Conservation (phyloP, 2,797 vertebrate genomes). For the Lophius americanus region DNA sequence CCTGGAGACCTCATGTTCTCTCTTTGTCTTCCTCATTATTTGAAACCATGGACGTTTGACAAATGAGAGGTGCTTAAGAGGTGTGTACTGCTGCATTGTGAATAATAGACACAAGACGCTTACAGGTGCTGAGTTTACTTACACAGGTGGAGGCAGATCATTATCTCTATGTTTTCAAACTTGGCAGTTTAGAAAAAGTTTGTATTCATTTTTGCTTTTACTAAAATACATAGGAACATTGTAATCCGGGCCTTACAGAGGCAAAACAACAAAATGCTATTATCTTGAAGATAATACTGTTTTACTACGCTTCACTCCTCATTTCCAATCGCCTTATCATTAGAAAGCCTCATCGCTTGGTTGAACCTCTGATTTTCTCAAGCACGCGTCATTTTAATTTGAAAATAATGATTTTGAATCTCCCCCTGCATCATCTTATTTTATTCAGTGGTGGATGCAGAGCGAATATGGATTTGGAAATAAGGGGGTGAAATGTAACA, state of each 20-base stretch:
- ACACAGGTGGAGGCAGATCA: neutral
- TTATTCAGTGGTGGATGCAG: neutral
- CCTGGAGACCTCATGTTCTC: conserved; percentile 53
- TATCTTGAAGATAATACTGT: conserved; percentile 4
- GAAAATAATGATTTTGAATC: neutral
- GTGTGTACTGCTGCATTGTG: conserved; percentile 8
- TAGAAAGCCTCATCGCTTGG: conserved; percentile 18
- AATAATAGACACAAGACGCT: conserved; percentile 3
- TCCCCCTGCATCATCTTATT: neutral
- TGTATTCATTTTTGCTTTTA: neutral
- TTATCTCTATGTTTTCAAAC: neutral
- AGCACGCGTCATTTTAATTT: neutral
- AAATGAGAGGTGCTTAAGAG: conserved; percentile 13
- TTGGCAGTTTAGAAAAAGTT: neutral
- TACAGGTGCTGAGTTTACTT: neutral
- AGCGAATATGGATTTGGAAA: neutral
- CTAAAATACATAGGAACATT: neutral
- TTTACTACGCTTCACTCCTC: conserved; percentile 3
- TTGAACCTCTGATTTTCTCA: neutral
- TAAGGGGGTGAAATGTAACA: neutral
- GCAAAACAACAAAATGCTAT: neutral
- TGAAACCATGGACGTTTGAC: conserved; percentile 34
- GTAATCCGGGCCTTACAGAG: no score
- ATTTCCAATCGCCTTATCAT: neutral
- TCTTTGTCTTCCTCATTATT: conserved; percentile 47